Evolutionary conservation across 1,140 invertebrate species (phyloP).

Genomic region (Phortica variegata): DNA sequence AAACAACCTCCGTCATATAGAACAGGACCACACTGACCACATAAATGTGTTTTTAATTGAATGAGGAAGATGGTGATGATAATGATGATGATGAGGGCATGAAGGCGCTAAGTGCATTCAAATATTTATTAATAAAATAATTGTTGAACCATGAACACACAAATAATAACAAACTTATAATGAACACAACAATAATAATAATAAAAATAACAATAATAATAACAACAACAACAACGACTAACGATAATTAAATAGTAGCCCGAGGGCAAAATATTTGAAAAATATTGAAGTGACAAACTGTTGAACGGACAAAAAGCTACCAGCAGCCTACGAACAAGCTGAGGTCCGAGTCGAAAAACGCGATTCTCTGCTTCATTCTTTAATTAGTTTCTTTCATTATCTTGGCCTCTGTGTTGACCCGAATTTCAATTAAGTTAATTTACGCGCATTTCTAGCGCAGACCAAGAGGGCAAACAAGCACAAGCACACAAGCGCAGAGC

Average conservation of each 20-base stretch:
- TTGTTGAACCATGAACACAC: slow-evolving; percentile 33
- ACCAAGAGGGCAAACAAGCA: slow-evolving; percentile 23
- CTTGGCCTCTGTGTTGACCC: slow-evolving; percentile 57
- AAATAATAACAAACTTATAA: slow-evolving; percentile 38
- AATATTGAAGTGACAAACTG: slow-evolving; percentile 33
- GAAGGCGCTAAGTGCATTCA: slow-evolving; percentile 24
- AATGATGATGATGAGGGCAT: slow-evolving; percentile 37
- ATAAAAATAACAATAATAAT: slow-evolving; percentile 18
- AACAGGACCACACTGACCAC: slow-evolving; percentile 38
- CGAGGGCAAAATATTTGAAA: slow-evolving; percentile 41
- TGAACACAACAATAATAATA: slow-evolving; percentile 45
- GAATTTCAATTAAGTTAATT: slow-evolving; percentile 58
- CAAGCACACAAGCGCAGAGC: too few relatives aligned
- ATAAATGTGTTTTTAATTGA: slow-evolving; percentile 51
- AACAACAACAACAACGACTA: too few relatives aligned
- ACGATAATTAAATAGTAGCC: slow-evolving; percentile 13
- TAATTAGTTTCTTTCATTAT: slow-evolving; percentile 56
- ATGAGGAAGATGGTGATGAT: slow-evolving; percentile 29
- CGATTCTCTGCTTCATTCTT: slow-evolving; percentile 22
- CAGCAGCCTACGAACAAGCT: slow-evolving; percentile 14
- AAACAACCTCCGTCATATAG: not conserved
- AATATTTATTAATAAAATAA: slow-evolving; percentile 51
- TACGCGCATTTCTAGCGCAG: slow-evolving; percentile 25
- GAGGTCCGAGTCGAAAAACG: not conserved
- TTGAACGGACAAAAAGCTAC: slow-evolving; percentile 17